Base-by-base conservation (phyloP, 2,797 vertebrate genomes). In the Lutjanus argentimaculatus region DNA sequence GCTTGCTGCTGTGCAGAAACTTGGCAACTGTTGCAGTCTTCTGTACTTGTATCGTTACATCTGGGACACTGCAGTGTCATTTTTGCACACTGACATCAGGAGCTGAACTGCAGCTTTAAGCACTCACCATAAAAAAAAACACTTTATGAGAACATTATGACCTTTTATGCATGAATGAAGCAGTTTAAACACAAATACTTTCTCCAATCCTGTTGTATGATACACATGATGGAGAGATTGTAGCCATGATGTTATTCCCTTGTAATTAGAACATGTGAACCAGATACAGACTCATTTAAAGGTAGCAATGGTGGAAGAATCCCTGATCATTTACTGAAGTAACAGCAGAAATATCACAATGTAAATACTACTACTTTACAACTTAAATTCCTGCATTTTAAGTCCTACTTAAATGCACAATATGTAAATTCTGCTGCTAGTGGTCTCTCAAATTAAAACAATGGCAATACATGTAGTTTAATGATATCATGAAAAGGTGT, bases 41-140 rank as follows among this genome's bases (percentile, higher is more conserved):
- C 67, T 81, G 65, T 79, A 62, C 77, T 82, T 3, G 22, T 89
- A 89, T n/a, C 77, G 81, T 84, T 72, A 67, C 25, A 76, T 87
- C 83, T 89, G 84, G 68, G 85, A 88, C 82, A 68, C 65, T 77
- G 86, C 59, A 79, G 82, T 7, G 1, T 79, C 79, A 90, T 94
- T 83, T 82, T 86, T 92, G 30, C 55, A 36, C 68, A 0, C 80
- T 92, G 86, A 92, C 85, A 92, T 90, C 90, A 91, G 82, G 0
- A 69, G 67, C 84, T 84, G 48, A 68, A 21, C 58, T 69, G 80
- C 66, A 78, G 64, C 65, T 79, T 62, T 36, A 22, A 68, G 63
- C 67, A 68, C 48, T 59, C 56, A 55, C 51, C 59, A 79, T 65
- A 58, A 65, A 61, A 58, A 45, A 52, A 80, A 77, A 73, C 49